These are phyloP conservation scores for Brachypterus glaber DNA, from an alignment of 2,888 invertebrate genomes.

Conservation along the genomic window DNA sequence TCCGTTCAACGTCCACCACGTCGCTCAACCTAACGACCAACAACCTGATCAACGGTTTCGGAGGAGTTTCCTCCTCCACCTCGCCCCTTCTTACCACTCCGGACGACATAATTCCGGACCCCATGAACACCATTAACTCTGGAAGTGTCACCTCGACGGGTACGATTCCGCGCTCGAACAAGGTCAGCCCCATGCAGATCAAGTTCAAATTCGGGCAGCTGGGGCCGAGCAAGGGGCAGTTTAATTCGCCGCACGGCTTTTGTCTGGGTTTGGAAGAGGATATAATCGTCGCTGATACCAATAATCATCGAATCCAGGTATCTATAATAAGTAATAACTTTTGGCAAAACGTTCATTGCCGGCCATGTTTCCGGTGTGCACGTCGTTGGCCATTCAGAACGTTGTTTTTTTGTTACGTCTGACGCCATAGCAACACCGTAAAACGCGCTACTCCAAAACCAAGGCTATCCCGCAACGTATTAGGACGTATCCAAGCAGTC, in stretches of 20 bases:
- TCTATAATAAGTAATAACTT: too few relatives aligned
- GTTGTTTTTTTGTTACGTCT: too few relatives aligned
- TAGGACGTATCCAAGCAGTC: too few relatives aligned
- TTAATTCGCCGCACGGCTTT: slow-evolving; percentile 95
- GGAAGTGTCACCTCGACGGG: slow-evolving; percentile 31
- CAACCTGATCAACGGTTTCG: slow-evolving; percentile 47
- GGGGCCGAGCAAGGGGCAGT: slow-evolving; percentile 87
- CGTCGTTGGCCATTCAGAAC: too few relatives aligned
- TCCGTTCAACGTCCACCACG: slow-evolving; percentile 52
- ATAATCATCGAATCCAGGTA: slow-evolving; percentile 91
- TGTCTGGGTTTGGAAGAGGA: slow-evolving; percentile 92
- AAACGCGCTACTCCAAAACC: too few relatives aligned
- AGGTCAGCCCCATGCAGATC: slow-evolving; percentile 78
- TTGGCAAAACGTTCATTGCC: too few relatives aligned
- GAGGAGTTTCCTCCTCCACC: slow-evolving; percentile 50
- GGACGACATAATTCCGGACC: slow-evolving; percentile 41
- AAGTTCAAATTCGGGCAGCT: slow-evolving; percentile 89
- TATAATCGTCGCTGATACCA: slow-evolving; percentile 93
- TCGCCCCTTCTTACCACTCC: slow-evolving; percentile 50
- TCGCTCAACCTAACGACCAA: slow-evolving; percentile 42
- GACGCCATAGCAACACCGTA: too few relatives aligned
- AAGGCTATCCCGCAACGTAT: too few relatives aligned
- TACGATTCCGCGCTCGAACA: slow-evolving; percentile 47
- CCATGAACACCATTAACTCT: slow-evolving; percentile 41
- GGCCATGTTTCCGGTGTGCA: too few relatives aligned